Conservation (phyloP, 2,797 vertebrate species). For the Pelochelys cantorii region DNA sequence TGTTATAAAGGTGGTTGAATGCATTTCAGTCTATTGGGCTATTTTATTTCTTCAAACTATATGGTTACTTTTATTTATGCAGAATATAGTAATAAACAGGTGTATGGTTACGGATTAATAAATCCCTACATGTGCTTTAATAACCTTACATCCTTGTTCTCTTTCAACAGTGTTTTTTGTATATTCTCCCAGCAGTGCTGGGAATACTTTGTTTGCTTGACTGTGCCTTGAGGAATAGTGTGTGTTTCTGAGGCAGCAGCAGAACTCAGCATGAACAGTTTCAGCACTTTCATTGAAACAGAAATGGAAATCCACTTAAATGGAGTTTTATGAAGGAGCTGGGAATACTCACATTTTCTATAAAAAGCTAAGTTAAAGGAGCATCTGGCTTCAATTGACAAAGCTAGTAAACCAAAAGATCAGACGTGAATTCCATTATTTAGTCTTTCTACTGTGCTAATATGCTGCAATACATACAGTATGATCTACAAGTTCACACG, state of each 20-base stretch:
- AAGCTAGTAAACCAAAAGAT: neutral
- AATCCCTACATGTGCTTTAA: neutral
- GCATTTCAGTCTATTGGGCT: neutral
- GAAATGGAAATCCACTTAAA: neutral
- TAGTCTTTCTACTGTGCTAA: neutral
- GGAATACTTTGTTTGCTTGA: neutral
- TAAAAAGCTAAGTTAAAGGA: neutral
- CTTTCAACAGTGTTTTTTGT: neutral
- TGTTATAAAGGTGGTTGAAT: neutral
- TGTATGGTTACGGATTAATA: neutral
- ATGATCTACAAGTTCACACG: neutral
- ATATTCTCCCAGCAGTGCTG: neutral
- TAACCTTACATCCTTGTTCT: rapidly evolving
- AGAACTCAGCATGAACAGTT: neutral
- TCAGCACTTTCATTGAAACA: neutral
- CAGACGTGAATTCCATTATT: neutral
- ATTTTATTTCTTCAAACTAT: neutral
- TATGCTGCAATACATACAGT: neutral
- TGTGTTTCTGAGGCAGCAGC: neutral
- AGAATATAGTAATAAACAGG: neutral
- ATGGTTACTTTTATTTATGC: neutral
- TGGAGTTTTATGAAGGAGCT: neutral
- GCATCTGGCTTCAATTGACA: neutral
- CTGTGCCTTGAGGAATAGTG: neutral
- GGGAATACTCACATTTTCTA: neutral